Evolutionary conservation across 2,888 invertebrate species (phyloP), one percentile per base, ranked within the genome.

Genomic region (Phragmatobia fuliginosa): DNA sequence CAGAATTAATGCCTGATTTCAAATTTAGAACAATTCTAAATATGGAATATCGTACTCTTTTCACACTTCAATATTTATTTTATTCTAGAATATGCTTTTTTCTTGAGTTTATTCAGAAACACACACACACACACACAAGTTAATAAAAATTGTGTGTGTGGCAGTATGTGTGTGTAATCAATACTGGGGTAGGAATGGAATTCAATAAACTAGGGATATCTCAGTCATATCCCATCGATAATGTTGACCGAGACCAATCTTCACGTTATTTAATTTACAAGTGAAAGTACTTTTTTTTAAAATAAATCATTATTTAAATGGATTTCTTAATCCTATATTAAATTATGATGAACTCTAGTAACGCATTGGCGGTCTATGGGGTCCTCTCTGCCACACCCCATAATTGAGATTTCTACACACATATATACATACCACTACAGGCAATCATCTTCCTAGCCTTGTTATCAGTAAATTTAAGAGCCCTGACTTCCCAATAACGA

Each of bases 1-100:
- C 71, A 72, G 74, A 74, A 80, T 82, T 75, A 79, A 82, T 81
- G 76, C 67, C 64, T 68, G 78, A 70, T 76, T 78, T 80, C 79
- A 81, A 79, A 80, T 83, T 82, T 80, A 76, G 75, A 74, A 66
- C 74, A 72, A 63, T 79, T 72, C 58, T 80, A 76, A 80, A 79
- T 78, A 77, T 79, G 76, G 78, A 74, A 72, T 73, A 45, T 62
- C 75, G 67, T 61, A 72, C 45, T 49, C 45, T 75, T 75, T 61
- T 61, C 25, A 25, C 25, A 14, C 8, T 7, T 25, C 36, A 61
- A 36, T 60, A 14, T 21, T 21, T 41, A 31, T 21, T n/a, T 41
- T 18, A 41, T 41, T 36, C 21, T 21, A 45, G 21, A 21, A 33
- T 1, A n/a, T 8, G 33, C 8, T 32, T 60, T 18, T 56, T 56